Percentiles rank a stretch among this genome's conserved stretches.
Conservation (phyloP, 2,888 invertebrate genomes). For the Ametastegia equiseti region DNA sequence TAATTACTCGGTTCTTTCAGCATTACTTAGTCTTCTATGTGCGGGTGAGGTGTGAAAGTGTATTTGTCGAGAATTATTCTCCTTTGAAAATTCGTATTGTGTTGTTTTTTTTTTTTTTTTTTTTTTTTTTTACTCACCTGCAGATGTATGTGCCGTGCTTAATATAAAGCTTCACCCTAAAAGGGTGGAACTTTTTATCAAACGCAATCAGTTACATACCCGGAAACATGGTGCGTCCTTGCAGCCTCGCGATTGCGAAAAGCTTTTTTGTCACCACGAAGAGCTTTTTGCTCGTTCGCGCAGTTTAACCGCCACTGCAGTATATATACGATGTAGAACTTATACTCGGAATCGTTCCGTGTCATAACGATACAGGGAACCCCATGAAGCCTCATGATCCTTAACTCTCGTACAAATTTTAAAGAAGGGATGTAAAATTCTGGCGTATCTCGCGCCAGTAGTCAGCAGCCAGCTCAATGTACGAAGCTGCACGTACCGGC, state of each 20-base stretch:
- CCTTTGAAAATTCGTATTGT: no score
- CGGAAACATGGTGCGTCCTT: no score
- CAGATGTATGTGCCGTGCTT: background rate
- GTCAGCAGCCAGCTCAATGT: background rate
- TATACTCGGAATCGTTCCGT: background rate
- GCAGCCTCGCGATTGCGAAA: background rate
- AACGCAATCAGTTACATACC: background rate
- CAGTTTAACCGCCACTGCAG: background rate
- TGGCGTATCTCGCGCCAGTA: background rate
- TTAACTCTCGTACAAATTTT: background rate
- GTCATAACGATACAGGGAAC: background rate
- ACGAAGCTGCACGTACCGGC: background rate
- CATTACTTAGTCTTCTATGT: no score
- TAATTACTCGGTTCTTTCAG: no score
- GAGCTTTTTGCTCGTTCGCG: slow-evolving; percentile 8
- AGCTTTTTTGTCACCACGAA: background rate
- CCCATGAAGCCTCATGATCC: no score
- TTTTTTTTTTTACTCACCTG: background rate
- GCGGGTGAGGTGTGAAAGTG: no score
- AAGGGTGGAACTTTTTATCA: background rate
- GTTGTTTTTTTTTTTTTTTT: no score
- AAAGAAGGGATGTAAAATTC: background rate
- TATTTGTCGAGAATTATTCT: no score
- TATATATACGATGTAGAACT: background rate
- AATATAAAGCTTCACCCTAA: background rate